Percentiles rank a stretch among this genome's conserved stretches.
These are phyloP conservation scores for Laodelphax striatellus DNA, from an alignment of 1,140 invertebrate genomes.

Conservation along the genomic window DNA sequence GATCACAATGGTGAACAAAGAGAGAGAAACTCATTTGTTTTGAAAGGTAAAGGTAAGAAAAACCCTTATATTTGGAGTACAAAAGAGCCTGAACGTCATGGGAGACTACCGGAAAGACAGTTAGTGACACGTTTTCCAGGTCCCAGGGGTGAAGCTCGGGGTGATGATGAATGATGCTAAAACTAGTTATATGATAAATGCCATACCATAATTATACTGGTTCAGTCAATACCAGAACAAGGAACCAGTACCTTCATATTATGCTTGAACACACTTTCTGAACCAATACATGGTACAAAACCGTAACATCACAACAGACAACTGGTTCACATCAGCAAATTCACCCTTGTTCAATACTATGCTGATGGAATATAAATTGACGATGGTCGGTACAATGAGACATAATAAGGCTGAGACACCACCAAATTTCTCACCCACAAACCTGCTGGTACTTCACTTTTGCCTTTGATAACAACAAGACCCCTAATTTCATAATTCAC, in stretches of 20 bases:
- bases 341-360: background rate
- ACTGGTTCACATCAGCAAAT: conserved; percentile 18
- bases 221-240: background rate
- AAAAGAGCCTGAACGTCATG: background rate
- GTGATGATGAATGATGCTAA: background rate
- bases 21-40: background rate
- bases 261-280: conserved; percentile 9
- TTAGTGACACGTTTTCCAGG: background rate
- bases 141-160: background rate
- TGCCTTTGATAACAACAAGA: conserved; percentile 13
- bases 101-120: background rate
- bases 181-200: conserved; percentile 3
- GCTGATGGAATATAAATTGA: conserved; percentile 8
- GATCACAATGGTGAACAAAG: background rate
- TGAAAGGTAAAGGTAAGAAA: background rate
- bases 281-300: conserved; percentile 15
- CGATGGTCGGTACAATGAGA: conserved; percentile 6
- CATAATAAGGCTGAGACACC: conserved; percentile 14
- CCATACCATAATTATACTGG: background rate
- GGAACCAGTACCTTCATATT: conserved; percentile 1
- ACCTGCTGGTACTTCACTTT: background rate
- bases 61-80: background rate
- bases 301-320: conserved; percentile 21
- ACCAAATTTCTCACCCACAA: background rate
- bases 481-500: conserved; percentile 23